A percentile compares a stretch with the other conserved stretches of the same genome.
phyloP scores from a whole-genome alignment of 2,888 invertebrate genomes.

The Euclidia mi region DNA sequence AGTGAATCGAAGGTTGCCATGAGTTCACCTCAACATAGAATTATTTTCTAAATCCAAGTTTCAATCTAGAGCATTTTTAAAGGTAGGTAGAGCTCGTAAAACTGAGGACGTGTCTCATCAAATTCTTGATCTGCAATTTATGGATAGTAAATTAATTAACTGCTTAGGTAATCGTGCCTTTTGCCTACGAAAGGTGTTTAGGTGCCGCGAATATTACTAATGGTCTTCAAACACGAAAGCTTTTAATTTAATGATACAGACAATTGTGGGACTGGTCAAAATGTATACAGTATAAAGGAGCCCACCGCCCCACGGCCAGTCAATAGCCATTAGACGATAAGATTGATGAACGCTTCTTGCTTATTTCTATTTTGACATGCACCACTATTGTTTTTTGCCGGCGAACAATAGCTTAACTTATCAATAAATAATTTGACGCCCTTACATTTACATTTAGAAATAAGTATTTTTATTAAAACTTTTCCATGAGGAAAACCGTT shows the following conservation, averaged over 20 bases:
- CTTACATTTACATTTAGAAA: no score
- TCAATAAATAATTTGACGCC: conserved; percentile 2
- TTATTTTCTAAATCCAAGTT: conserved; percentile 52
- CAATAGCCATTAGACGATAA: conserved; percentile 65
- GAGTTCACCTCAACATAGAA: conserved; percentile 33
- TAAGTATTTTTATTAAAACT: no score
- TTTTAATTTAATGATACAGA: conserved; percentile 80
- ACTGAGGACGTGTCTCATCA: conserved; percentile 77
- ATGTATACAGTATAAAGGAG: conserved; percentile 49
- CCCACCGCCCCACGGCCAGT: conserved; percentile 36
- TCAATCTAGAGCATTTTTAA: conserved; percentile 59
- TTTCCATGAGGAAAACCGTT: no score
- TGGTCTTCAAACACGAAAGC: conserved; percentile 79
- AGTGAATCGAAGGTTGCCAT: conserved; percentile 16
- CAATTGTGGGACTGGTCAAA: conserved; percentile 59
- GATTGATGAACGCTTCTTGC: conserved; percentile 57
- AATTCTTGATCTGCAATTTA: conserved; percentile 76
- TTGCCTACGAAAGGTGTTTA: conserved; percentile 61
- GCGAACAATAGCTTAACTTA: conserved; percentile 4
- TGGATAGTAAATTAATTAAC: conserved; percentile 79
- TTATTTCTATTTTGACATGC: conserved; percentile 39
- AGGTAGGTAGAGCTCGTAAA: conserved; percentile 64
- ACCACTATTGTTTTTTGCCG: conserved; percentile 30
- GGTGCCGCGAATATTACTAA: conserved; percentile 78
- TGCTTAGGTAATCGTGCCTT: conserved; percentile 72